These are phyloP conservation scores for Chloroceryle amazona DNA, from an alignment of 2,797 vertebrate species.

Conservation along the genomic window DNA sequence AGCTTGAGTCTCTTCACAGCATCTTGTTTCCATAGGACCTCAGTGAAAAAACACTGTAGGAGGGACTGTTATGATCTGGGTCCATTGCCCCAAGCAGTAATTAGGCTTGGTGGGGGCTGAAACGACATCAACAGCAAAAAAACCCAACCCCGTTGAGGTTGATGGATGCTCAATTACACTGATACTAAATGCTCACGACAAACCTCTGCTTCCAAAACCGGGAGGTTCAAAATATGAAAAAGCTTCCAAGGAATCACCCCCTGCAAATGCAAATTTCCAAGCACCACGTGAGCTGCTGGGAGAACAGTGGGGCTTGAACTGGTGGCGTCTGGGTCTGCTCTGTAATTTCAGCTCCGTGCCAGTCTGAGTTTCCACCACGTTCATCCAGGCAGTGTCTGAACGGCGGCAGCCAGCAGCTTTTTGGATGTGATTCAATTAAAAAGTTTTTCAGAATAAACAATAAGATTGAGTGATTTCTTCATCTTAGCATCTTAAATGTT, in stretches of 20 bases:
- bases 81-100: background rate
- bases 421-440: background rate
- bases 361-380: fast-evolving
- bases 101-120: background rate
- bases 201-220: background rate
- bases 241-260: background rate
- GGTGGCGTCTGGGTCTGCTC: background rate
- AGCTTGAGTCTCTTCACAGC: background rate
- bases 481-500: background rate
- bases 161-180: background rate
- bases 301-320: background rate
- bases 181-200: fast-evolving
- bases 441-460: background rate
- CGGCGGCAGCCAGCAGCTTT: background rate
- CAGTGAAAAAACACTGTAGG: background rate
- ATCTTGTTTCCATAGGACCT: background rate
- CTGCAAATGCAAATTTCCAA: background rate
- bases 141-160: fast-evolving
- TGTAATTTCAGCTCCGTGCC: fast-evolving
- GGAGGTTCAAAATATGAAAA: background rate
- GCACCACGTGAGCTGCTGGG: fast-evolving
- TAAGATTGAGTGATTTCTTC: background rate
- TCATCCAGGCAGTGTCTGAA: background rate
- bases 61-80: background rate
- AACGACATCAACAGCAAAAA: background rate